Evolutionary conservation across 2,113 vertebrate genomes (phyloP).

Genomic region (Archilochus colubris): DNA sequence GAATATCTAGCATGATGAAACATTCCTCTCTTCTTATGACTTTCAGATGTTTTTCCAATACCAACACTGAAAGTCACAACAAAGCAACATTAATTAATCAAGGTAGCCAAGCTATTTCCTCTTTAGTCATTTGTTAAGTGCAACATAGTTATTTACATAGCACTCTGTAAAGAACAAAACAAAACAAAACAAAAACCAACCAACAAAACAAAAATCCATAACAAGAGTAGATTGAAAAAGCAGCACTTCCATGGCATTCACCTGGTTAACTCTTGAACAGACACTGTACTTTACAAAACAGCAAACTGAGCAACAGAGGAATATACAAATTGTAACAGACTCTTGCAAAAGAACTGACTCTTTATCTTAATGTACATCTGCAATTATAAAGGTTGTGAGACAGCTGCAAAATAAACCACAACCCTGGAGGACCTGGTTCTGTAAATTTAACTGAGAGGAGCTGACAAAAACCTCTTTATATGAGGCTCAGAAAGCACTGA

Average conservation of each 20-base stretch:
- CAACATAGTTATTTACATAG: neutral
- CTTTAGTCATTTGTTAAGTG: neutral
- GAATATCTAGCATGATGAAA: neutral
- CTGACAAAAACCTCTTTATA: slow-evolving; percentile 69
- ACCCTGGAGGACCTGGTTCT: slow-evolving; percentile 45
- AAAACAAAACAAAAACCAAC: neutral
- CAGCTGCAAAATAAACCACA: neutral
- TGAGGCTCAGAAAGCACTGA: slow-evolving; percentile 36
- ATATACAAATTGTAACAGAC: neutral
- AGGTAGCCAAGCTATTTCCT: neutral
- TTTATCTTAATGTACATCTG: slow-evolving; percentile 24
- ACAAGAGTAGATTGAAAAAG: neutral
- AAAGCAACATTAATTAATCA: neutral
- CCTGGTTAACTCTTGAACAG: neutral
- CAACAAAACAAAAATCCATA: neutral
- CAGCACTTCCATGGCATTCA: neutral
- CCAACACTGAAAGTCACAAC: neutral
- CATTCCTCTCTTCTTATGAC: neutral
- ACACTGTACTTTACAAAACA: neutral
- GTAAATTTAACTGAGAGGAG: neutral
- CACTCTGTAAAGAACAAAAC: neutral
- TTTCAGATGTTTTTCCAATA: neutral
- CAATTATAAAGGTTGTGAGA: slow-evolving; percentile 29
- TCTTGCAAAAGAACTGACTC: neutral
- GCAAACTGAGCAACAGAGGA: neutral